phyloP scores from a whole-genome alignment of 2,888 invertebrate species.

The Subacronicta megacephala region DNA sequence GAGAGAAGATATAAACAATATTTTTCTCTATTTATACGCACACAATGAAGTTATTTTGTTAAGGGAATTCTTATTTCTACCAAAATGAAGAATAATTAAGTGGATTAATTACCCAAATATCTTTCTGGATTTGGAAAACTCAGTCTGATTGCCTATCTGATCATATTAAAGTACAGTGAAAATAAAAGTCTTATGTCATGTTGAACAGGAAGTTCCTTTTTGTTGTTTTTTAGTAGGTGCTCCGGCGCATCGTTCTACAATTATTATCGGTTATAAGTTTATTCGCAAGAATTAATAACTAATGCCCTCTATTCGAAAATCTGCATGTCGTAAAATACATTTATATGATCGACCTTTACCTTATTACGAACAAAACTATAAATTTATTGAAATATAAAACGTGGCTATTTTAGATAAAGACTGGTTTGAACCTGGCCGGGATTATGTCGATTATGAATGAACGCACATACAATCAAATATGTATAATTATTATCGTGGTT shows the following conservation, averaged over 20 bases:
- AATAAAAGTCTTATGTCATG: too few relatives aligned
- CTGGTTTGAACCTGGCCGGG: constrained; percentile 37
- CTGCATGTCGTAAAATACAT: too few relatives aligned
- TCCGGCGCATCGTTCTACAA: constrained; percentile 13
- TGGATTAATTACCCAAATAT: too few relatives aligned
- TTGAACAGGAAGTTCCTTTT: too few relatives aligned
- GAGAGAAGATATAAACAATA: too few relatives aligned
- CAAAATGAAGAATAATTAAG: too few relatives aligned
- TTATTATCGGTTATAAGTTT: constrained; percentile 15
- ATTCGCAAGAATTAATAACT: constrained; percentile 8
- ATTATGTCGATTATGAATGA: constrained; percentile 25
- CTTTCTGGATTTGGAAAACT: too few relatives aligned
- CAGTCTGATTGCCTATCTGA: too few relatives aligned
- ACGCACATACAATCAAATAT: constrained; percentile 10
- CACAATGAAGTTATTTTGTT: not conserved
- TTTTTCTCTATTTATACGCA: too few relatives aligned
- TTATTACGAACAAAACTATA: constrained; percentile 26
- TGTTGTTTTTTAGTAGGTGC: too few relatives aligned
- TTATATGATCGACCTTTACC: constrained; percentile 37
- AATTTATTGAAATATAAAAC: constrained; percentile 31
- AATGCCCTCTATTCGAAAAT: constrained; percentile 25
- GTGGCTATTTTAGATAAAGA: constrained; percentile 20
- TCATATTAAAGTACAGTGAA: too few relatives aligned
- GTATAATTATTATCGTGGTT: constrained; percentile 13
- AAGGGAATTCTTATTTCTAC: not conserved